Conservation (phyloP, 2,888 invertebrate species). For the Slavum lentiscoides region DNA sequence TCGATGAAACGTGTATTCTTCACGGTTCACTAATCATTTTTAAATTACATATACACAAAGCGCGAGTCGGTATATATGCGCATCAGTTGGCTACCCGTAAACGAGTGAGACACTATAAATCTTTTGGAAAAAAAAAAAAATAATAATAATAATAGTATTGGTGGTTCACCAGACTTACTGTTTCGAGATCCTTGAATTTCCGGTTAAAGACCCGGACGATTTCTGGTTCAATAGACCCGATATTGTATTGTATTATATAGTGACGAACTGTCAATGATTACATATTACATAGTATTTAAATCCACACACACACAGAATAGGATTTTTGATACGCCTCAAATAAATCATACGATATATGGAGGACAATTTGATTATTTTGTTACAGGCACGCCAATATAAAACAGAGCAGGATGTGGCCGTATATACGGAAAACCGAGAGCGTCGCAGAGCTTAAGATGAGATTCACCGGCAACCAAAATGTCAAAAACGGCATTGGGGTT, state of each 20-base stretch:
- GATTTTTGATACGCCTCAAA: neutral
- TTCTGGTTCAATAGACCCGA: slow-evolving; percentile 40
- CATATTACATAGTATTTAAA: neutral
- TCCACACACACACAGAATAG: neutral
- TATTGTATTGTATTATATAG: too few species aligned
- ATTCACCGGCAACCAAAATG: slow-evolving; percentile 47
- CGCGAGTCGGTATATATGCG: slow-evolving; percentile 10
- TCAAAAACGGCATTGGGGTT: slow-evolving; percentile 53
- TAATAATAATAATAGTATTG: slow-evolving; percentile 8
- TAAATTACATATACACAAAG: slow-evolving; percentile 48
- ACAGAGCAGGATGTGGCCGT: slow-evolving; percentile 32
- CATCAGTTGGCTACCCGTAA: slow-evolving; percentile 28
- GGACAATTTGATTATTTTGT: neutral
- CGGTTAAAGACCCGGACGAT: slow-evolving; percentile 40
- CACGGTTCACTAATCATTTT: slow-evolving; percentile 53
- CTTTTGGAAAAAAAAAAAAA: slow-evolving; percentile 12
- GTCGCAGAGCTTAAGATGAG: slow-evolving; percentile 48
- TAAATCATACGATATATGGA: neutral
- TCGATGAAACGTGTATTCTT: slow-evolving; percentile 50
- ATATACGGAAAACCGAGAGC: slow-evolving; percentile 45
- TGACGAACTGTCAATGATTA: slow-evolving; percentile 10
- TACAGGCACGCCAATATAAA: slow-evolving; percentile 12
- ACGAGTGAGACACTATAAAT: slow-evolving; percentile 23
- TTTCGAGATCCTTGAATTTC: slow-evolving; percentile 36
- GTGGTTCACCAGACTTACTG: slow-evolving; percentile 12